Conservation (phyloP, 2,797 vertebrate species). For the Ciconia nigra region DNA sequence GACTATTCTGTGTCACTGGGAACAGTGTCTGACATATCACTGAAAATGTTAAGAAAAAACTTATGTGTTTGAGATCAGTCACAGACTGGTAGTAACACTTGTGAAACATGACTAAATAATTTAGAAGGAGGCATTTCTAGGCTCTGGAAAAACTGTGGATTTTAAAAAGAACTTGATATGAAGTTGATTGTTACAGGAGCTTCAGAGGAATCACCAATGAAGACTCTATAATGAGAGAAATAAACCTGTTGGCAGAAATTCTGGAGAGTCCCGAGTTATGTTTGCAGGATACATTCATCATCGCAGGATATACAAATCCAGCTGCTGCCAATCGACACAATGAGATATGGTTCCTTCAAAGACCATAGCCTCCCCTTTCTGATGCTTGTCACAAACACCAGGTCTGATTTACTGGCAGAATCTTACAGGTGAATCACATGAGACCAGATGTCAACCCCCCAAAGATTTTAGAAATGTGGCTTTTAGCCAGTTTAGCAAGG, state of each 20-base stretch:
- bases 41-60: background rate
- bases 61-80: background rate
- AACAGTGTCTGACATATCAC: fast-evolving
- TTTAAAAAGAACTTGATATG: background rate
- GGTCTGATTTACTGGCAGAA: background rate
- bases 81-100: background rate
- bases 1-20: fast-evolving
- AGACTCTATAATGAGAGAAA: constrained; percentile 80
- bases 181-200: constrained; percentile 65
- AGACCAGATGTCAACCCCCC: background rate
- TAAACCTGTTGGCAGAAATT: constrained; percentile 76
- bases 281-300: constrained; percentile 81
- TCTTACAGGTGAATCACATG: background rate
- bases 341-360: constrained; percentile 89
- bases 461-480: fast-evolving
- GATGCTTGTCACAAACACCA: background rate
- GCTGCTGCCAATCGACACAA: constrained; percentile 83
- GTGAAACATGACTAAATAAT: background rate
- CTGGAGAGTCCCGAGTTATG: constrained; percentile 76
- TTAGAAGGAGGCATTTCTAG: background rate
- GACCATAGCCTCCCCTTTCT: constrained; percentile 38
- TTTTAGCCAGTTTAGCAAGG: background rate
- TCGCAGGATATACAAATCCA: constrained; percentile 89
- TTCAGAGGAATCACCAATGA: constrained; percentile 87
- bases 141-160: background rate